A percentile compares a stretch with the other conserved stretches of the same genome.
These are phyloP conservation scores for Mormyrus proboscirostris DNA, from an alignment of 2,797 vertebrate species.

Conservation along the genomic window DNA sequence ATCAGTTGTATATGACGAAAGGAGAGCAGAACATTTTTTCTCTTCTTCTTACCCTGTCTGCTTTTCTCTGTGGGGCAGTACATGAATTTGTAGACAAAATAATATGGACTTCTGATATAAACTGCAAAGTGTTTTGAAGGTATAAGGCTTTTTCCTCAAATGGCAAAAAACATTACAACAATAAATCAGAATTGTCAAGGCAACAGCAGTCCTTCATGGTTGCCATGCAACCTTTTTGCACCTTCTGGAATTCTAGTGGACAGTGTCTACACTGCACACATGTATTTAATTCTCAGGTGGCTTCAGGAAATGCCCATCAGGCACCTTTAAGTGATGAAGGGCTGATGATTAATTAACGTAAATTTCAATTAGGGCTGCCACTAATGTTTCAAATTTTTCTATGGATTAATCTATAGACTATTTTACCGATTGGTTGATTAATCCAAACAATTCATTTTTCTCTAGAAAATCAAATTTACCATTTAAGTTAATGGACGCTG, in stretches of 20 bases:
- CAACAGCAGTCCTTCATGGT: not conserved
- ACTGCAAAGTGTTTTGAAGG: not conserved
- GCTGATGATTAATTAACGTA: not conserved
- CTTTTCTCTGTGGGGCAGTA: not conserved
- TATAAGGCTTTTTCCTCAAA: not conserved
- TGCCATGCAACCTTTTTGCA: not conserved
- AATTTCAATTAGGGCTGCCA: not conserved
- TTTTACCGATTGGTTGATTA: not conserved
- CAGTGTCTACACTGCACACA: not conserved
- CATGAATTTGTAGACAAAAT: not conserved
- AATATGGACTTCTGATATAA: not conserved
- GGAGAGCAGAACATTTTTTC: not conserved
- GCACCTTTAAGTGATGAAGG: not conserved
- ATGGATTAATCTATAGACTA: not conserved
- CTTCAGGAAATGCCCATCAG: not conserved
- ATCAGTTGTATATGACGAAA: not conserved
- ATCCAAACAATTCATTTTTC: not conserved
- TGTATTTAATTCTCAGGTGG: not conserved
- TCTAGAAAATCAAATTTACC: not conserved
- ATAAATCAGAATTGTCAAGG: constrained; percentile 5
- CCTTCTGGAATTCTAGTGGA: not conserved
- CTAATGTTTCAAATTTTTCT: not conserved
- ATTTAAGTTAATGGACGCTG: not conserved
- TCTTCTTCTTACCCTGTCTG: not conserved
- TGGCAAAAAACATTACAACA: constrained; percentile 6